Evolutionary conservation across 1,140 invertebrate genomes (phyloP).

Genomic region (Ectropis grisescens): DNA sequence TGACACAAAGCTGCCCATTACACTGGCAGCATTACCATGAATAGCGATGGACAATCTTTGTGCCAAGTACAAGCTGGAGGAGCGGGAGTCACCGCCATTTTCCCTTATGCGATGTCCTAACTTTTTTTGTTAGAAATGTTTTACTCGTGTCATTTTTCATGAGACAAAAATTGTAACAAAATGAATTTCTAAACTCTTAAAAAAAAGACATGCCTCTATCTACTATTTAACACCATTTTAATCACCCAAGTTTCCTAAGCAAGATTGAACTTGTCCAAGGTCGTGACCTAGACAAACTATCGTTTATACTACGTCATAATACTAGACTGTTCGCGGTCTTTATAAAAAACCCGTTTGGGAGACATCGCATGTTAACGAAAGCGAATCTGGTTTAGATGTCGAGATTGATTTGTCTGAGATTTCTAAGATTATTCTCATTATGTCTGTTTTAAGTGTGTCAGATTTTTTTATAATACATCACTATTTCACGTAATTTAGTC

Average conservation of each 20-base stretch:
- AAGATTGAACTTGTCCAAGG: conserved; percentile 1
- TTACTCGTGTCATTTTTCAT: too few relatives aligned
- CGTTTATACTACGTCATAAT: too few relatives aligned
- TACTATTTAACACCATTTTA: conserved; percentile 1
- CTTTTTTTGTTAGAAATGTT: too few relatives aligned
- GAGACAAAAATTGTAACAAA: too few relatives aligned
- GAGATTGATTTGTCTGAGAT: background rate
- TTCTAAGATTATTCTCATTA: background rate
- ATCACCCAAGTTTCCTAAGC: background rate
- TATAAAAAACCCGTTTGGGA: background rate
- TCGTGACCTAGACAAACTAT: background rate
- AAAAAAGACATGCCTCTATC: background rate
- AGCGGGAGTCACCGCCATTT: too few relatives aligned
- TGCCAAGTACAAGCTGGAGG: too few relatives aligned
- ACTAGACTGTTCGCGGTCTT: background rate
- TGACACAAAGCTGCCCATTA: too few relatives aligned
- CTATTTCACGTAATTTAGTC: too few relatives aligned
- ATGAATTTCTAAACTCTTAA: background rate
- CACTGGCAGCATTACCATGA: too few relatives aligned
- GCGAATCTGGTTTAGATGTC: conserved; percentile 7
- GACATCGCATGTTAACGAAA: conserved; percentile 11
- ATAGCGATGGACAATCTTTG: too few relatives aligned
- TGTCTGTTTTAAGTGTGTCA: background rate
- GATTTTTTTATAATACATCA: background rate
- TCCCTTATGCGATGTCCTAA: too few relatives aligned